Base-by-base conservation (phyloP, 2,113 vertebrate species). In the Muntiacus muntjak region DNA sequence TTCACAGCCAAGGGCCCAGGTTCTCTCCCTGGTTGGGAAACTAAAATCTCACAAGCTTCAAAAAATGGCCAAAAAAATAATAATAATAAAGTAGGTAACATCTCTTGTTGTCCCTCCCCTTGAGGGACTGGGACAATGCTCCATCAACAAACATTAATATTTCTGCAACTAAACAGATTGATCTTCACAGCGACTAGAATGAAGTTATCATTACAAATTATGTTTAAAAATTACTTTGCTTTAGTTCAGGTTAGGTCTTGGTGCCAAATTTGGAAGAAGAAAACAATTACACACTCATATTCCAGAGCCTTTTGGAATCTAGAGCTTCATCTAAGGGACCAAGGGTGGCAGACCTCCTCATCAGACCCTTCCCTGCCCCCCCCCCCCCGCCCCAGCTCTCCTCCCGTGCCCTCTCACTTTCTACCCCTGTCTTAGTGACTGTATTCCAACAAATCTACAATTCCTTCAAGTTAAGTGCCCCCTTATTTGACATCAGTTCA, bases 171-270 rank as follows among this genome's bases (percentile, higher is more conserved):
- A 54, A 62, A 64, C 40, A 83, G 45, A 55, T 28, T 54, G 67
- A 57, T 55, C 60, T n/a, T 79, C 62, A 87, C 1, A 15, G 33
- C 78, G 60, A 83, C 7, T 36, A 11, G 67, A 89, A 90, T 58
- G 74, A 85, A 64, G 40, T 64, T 79, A 87, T 91, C 85, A 87
- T 64, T 64, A 54, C 33, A 67, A 47, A 85, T n/a, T n/a, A 50
- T 33, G 50, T 79, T 84, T 78, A 89, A 30, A 50, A 87, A 82
- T 88, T 28, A 74, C 30, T 87, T 93, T 28, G 79, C 26, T 67
- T 87, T 47, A 30, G 45, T 78, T 95, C 19, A 25, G n/a, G 15
- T 89, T 30, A 84, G n/a, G 23, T 87, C 87, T 94, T 96, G 33
- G 33, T 81, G 33, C 19, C 67, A 90, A 86, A 96, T 23, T 58